Evolutionary conservation across 2,113 vertebrate genomes (phyloP), one percentile per base, ranked within the genome.

Genomic region (Sorex araneus): DNA sequence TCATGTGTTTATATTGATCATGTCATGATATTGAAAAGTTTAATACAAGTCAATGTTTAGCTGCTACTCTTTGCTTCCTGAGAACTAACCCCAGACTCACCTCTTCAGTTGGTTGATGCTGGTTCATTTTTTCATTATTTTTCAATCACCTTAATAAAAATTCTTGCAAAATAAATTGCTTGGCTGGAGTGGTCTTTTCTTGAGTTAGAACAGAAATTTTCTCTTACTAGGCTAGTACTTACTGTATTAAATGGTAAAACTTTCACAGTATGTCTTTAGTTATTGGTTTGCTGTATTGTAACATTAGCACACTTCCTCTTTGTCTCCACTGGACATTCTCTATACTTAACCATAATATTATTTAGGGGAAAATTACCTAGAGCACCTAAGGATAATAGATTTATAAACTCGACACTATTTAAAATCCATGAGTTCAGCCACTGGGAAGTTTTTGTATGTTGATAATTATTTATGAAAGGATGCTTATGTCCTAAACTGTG

Each of bases 391-490:
- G 45, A 69, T 54, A 89, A 91, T n/a, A 89, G 84, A 77, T 27
- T 64, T 74, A 27, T 88, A 83, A 92, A 16, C 10, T 84, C 36
- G 5, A 23, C 21, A n/a, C 60, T 64, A 74, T 69, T 94, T 88
- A 75, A 0, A 92, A 69, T 34, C 64, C 74, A 43, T 40, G 21
- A 92, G 87, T 89, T 95, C 50, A 84, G 70, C 50, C 89, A 67
- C 75, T 71, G 74, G 60, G 77, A 95, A 92, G 2, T 82, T 90
- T 93, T 92, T 54, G 63, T 66, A 87, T 86, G 78, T 70, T 95
- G 89, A 45, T 95, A 89, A 94, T 92, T 91, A 96, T 92, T 92
- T 93, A 90, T 78, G 84, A 94, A 96, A 92, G 30, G 76, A 87
- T 86, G 50, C 25, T 91, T 67, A 92, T 74, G 32, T 92, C 83